These are phyloP conservation scores for Rhadina sibilatrix DNA, from an alignment of 2,113 vertebrate species.

Conservation along the genomic window DNA sequence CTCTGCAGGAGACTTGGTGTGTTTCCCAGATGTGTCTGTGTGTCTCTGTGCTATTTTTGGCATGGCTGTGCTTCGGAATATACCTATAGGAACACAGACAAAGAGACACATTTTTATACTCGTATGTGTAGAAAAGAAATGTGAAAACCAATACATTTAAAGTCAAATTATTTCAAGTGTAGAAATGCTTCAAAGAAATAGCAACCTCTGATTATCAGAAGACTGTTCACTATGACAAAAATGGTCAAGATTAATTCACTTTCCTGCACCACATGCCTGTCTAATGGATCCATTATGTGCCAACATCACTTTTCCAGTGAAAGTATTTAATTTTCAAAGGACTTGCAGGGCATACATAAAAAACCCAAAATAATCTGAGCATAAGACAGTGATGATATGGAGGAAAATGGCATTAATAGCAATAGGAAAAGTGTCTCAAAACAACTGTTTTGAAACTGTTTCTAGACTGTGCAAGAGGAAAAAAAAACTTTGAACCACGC, in stretches of 20 bases:
- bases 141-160: not conserved
- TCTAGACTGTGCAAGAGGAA: not conserved
- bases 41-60: not conserved
- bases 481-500: not conserved
- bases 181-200: not conserved
- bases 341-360: not conserved
- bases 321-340: not conserved
- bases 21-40: not conserved
- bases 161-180: not conserved
- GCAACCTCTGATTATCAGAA: not conserved
- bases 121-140: not conserved
- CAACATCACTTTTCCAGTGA: not conserved
- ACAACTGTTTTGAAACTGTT: not conserved
- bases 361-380: not conserved
- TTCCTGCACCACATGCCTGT: not conserved
- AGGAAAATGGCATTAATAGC: not conserved
- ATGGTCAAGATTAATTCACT: not conserved
- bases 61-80: not conserved
- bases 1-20: not conserved
- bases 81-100: not conserved
- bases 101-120: accelerated
- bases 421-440: not conserved
- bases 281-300: not conserved
- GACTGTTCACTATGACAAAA: not conserved
- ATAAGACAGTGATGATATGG: not conserved